Percentiles rank a stretch among this genome's conserved stretches.
Evolutionary conservation across 2,113 vertebrate species (phyloP).

Genomic region (Muntiacus muntjak): DNA sequence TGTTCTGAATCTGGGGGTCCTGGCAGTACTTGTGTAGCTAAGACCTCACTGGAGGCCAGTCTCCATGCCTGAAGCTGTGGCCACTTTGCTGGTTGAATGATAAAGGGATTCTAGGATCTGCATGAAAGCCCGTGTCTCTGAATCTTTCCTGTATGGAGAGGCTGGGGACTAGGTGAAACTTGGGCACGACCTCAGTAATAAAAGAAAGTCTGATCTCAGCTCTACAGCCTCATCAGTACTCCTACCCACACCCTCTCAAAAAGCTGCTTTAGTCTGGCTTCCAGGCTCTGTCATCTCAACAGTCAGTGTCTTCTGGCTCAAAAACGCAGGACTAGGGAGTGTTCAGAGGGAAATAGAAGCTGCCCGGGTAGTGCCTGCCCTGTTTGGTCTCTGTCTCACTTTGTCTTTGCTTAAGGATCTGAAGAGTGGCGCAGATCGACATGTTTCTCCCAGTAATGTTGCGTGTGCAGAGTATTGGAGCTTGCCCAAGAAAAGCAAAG

Average conservation of each 20-base stretch:
- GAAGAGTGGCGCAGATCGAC: not conserved
- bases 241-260: not conserved
- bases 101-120: not conserved
- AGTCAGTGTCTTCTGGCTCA: not conserved
- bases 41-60: not conserved
- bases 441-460: not conserved
- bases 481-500: slow-evolving; percentile 17
- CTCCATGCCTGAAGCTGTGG: not conserved
- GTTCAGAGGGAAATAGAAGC: not conserved
- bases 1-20: not conserved
- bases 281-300: not conserved
- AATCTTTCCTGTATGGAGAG: not conserved
- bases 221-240: not conserved
- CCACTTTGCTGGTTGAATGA: not conserved
- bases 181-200: not conserved
- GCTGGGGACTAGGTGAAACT: not conserved
- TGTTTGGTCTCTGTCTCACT: not conserved
- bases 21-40: not conserved
- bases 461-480: not conserved
- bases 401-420: not conserved
- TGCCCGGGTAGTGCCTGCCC: not conserved
- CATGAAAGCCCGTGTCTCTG: not conserved
- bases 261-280: not conserved
- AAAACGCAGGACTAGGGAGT: not conserved
- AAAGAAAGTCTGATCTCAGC: not conserved